Evolutionary conservation across 2,113 vertebrate species (phyloP).

Genomic region (Dipodomys spectabilis): DNA sequence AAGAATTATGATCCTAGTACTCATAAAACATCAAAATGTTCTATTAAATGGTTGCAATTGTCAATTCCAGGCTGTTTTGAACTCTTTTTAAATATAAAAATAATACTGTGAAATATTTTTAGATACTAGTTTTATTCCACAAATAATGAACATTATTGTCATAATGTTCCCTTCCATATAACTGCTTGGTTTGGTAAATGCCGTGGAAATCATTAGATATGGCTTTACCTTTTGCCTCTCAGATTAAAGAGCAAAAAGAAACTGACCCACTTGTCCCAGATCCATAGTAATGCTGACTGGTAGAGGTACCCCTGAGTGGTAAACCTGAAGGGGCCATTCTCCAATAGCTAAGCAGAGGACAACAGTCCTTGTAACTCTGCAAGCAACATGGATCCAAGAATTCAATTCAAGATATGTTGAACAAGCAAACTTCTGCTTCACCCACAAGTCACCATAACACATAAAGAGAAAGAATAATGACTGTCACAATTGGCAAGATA

Average conservation of each 20-base stretch:
- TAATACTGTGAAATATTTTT: not conserved
- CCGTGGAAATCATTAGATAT: not conserved
- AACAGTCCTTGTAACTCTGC: fast-evolving
- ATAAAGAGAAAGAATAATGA: not conserved
- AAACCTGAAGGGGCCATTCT: not conserved
- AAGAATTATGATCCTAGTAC: not conserved
- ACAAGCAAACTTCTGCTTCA: not conserved
- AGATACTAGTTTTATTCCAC: not conserved
- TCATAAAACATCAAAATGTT: not conserved
- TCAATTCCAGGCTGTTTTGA: not conserved
- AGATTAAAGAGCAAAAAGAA: not conserved
- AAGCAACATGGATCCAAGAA: too few relatives aligned
- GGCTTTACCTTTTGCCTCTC: not conserved
- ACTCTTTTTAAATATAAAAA: conserved; percentile 30
- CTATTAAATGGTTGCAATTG: too few relatives aligned
- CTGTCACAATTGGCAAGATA: fast-evolving
- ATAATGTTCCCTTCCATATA: not conserved
- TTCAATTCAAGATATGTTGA: not conserved
- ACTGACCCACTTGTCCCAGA: not conserved
- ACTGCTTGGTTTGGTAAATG: not conserved
- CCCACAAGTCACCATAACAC: not conserved
- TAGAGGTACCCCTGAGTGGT: fast-evolving
- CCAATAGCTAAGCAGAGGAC: not conserved
- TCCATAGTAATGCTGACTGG: not conserved
- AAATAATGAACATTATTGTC: not conserved